phyloP scores from a whole-genome alignment of 2,113 vertebrate genomes.

The Ptilorrhoa leucosticta region DNA sequence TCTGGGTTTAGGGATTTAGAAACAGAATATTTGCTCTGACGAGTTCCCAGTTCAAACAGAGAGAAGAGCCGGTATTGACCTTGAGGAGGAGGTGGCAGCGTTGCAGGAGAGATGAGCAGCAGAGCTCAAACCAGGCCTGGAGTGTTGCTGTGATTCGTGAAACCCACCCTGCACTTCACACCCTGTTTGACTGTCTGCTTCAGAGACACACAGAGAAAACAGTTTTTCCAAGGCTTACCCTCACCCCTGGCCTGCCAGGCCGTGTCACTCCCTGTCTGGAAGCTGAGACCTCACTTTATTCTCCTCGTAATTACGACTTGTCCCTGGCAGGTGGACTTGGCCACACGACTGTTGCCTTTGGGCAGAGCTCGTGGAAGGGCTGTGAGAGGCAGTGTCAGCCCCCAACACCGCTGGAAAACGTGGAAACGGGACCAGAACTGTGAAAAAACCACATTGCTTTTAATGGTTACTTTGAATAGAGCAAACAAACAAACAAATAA shows the following conservation, averaged over 20 bases:
- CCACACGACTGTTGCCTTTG: neutral
- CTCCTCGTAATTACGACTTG: neutral
- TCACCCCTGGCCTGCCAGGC: neutral
- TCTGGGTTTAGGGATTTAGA: neutral
- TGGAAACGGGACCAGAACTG: neutral
- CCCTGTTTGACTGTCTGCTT: neutral
- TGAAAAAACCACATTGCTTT: neutral
- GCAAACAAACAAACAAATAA: neutral
- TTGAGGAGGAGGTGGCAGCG: neutral
- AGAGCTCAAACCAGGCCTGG: neutral
- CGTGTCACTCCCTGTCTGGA: neutral
- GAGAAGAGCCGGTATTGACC: rapidly evolving
- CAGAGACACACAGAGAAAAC: neutral
- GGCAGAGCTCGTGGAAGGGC: neutral
- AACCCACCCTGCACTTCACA: neutral
- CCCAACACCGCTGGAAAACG: neutral
- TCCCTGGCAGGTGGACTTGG: neutral
- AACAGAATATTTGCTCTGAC: neutral
- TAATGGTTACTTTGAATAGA: neutral
- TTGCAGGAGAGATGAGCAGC: neutral
- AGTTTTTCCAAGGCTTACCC: neutral
- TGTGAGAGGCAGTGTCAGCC: neutral
- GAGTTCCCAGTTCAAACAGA: neutral
- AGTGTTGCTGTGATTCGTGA: neutral
- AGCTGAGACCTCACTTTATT: neutral